Percentiles rank a stretch among this genome's conserved stretches.
These are phyloP conservation scores for Dromiciops gliroides DNA, from an alignment of 2,113 vertebrate genomes.

Conservation along the genomic window DNA sequence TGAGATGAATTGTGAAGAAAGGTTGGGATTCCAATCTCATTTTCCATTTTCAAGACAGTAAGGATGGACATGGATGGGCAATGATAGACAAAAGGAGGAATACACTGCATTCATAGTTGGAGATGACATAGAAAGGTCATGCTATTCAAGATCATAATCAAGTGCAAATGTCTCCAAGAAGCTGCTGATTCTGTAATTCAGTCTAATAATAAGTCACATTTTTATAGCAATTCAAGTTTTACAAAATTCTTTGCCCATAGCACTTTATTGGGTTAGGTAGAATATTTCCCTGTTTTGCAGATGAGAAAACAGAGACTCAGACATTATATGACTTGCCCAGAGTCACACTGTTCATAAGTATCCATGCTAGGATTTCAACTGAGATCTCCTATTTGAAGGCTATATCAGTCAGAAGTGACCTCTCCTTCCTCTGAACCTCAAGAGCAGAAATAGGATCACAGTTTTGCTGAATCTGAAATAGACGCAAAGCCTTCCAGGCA, in stretches of 20 bases:
- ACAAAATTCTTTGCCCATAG: not conserved
- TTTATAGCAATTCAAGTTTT: not conserved
- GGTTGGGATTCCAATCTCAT: conserved; percentile 23
- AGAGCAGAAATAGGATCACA: not conserved
- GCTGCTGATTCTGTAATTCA: not conserved
- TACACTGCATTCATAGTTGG: not conserved
- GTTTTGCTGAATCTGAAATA: not conserved
- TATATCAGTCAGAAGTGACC: not conserved
- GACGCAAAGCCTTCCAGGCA: not conserved
- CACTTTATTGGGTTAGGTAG: not conserved
- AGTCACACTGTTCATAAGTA: not conserved
- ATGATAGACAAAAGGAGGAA: not conserved
- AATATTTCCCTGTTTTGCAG: not conserved
- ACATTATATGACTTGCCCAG: not conserved
- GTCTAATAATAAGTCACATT: not conserved
- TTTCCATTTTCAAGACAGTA: conserved; percentile 21
- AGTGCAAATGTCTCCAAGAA: not conserved
- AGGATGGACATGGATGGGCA: not conserved
- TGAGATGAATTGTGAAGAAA: not conserved
- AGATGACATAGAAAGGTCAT: not conserved
- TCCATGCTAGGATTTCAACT: not conserved
- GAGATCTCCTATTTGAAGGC: not conserved
- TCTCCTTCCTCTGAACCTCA: not conserved
- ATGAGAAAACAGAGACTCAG: not conserved
- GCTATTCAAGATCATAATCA: not conserved